Evolutionary conservation across 2,888 invertebrate genomes (phyloP), one percentile per base, ranked within the genome.

Genomic region (Ditula angustiorana): DNA sequence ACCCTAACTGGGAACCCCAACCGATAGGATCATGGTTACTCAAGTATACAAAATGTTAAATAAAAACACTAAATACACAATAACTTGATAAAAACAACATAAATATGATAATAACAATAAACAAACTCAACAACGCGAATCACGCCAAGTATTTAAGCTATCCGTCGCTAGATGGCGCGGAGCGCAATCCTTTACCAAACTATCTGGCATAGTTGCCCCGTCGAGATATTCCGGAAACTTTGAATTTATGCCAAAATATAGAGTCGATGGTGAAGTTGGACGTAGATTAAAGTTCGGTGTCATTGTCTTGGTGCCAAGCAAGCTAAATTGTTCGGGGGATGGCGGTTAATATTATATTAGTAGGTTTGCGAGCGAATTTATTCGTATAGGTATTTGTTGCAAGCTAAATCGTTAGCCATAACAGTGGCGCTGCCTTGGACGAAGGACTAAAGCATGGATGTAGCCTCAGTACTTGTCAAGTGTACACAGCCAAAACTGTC

Each of bases 201-300:
- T 68, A 66, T 68, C 61, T 53, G 16, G 53, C 64, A 67, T 67
- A 65, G 67, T 67, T 67, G 37, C 62, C n/a, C 56, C 35, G 28
- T 50, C 47, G 50, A 63, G 57, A 63, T 63, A 57, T 72, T 71
- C 26, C 23, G 56, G 46, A 53, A 70, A 71, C 56, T 70, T 75
- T 71, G 74, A 73, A 74, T 74, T 75, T 72, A 73, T 74, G 74
- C 74, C 73, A 73, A 72, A 72, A 65, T 67, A 71, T 68, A 66
- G 71, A 74, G 68, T 60, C 61, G 65, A 60, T 65, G 62, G 41
- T n/a, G 30, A 63, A 63, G 63, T 63, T 63, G 69, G 71, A 26
- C 68, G 52, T 56, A 74, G 77, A 74, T 75, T 74, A 74, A 74
- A 74, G 68, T 73, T 69, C 67, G 62, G 35, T 52, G 67, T 57